A percentile compares a stretch with the other conserved stretches of the same genome.
Evolutionary conservation across 1,140 invertebrate species (phyloP).

Genomic region (Bilobella aurantiaca): DNA sequence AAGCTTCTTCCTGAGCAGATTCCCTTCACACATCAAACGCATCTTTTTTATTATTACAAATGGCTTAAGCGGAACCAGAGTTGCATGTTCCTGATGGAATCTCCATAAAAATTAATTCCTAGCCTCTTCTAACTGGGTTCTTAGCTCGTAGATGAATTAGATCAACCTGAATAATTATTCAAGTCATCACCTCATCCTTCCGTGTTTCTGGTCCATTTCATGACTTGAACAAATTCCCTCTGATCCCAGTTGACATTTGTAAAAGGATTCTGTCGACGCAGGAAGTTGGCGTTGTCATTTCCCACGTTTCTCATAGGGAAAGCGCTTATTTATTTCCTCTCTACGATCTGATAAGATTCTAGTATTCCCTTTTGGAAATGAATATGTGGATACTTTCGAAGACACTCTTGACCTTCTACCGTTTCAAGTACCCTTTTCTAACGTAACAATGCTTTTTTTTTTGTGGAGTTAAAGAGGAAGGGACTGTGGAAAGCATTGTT

Average conservation of each 20-base stretch:
- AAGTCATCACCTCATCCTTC: not conserved
- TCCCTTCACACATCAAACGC: slow-evolving; percentile 1
- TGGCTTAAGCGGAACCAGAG: not conserved
- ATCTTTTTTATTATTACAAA: not conserved
- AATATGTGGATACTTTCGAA: too few species aligned
- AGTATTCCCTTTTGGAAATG: too few species aligned
- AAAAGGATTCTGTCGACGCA: too few species aligned
- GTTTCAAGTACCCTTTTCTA: not conserved
- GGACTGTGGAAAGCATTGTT: not conserved
- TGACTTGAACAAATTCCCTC: not conserved
- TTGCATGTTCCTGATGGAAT: not conserved
- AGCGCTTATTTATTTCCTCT: not conserved
- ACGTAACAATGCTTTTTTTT: not conserved
- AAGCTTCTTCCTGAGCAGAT: slow-evolving; percentile 6
- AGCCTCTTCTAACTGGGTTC: not conserved
- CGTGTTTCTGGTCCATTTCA: not conserved
- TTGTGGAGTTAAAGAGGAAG: not conserved
- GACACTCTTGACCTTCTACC: not conserved
- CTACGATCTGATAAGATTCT: not conserved
- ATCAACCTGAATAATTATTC: not conserved
- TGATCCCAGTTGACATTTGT: not conserved
- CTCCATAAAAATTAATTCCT: slow-evolving; percentile 4
- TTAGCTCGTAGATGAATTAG: not conserved
- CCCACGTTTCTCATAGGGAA: not conserved
- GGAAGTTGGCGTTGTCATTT: too few species aligned